Conservation (phyloP, 2,888 invertebrate species). For the Leptinotarsa tumamoca region DNA sequence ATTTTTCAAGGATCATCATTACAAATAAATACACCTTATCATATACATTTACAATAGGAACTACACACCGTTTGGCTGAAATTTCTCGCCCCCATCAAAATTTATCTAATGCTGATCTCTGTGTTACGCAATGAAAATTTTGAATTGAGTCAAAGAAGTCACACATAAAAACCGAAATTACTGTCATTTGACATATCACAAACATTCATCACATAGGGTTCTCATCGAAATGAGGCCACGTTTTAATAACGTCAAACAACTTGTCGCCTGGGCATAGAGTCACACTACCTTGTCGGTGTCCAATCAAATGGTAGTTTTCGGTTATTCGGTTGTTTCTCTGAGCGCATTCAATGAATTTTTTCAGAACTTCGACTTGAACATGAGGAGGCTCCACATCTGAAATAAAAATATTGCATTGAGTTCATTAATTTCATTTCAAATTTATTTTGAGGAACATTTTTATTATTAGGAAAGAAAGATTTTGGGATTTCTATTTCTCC, state of each 20-base stretch:
- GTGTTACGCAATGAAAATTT: too few relatives aligned
- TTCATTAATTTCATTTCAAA: background rate
- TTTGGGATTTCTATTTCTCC: too few relatives aligned
- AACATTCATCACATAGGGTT: slow-evolving; percentile 30
- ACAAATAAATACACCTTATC: too few relatives aligned
- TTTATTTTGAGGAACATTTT: too few relatives aligned
- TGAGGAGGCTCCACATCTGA: slow-evolving; percentile 32
- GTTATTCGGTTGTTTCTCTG: slow-evolving; percentile 22
- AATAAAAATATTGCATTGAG: slow-evolving; percentile 8
- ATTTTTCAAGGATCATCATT: too few relatives aligned
- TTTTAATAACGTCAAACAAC: slow-evolving; percentile 33
- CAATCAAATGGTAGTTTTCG: slow-evolving; percentile 41
- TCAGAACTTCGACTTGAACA: slow-evolving; percentile 35
- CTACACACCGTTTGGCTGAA: background rate
- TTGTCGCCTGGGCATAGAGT: slow-evolving; percentile 44
- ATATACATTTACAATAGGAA: background rate
- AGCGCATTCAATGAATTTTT: slow-evolving; percentile 39
- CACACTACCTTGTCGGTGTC: slow-evolving; percentile 40
- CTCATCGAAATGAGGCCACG: slow-evolving; percentile 35
- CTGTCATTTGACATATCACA: background rate
- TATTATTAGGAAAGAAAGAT: background rate
- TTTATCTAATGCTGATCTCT: background rate
- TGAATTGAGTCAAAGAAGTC: too few relatives aligned
- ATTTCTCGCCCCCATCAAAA: background rate
- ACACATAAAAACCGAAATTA: too few relatives aligned